Percentiles rank a stretch among this genome's conserved stretches.
phyloP scores from a whole-genome alignment of 2,888 invertebrate genomes.

The Lamproptera curius region DNA sequence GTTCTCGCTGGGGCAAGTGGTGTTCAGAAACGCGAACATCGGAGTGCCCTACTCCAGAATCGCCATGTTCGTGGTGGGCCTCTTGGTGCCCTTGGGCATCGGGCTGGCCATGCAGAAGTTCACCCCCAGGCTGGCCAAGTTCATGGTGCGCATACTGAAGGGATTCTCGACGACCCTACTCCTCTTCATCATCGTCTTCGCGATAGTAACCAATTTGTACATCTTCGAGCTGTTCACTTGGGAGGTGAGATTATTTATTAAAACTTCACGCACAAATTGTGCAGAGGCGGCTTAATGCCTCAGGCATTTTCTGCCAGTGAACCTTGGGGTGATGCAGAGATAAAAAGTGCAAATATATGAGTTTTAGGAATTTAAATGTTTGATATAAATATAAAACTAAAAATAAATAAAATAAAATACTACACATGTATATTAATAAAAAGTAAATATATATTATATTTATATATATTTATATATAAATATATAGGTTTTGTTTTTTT shows the following conservation, averaged over 20 bases:
- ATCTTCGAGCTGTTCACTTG: slow-evolving; percentile 93
- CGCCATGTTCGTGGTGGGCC: slow-evolving; percentile 83
- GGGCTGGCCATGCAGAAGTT: slow-evolving; percentile 81
- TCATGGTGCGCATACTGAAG: slow-evolving; percentile 89
- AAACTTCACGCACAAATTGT: too few species aligned
- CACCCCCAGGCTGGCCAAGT: slow-evolving; percentile 81
- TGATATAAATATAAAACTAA: too few species aligned
- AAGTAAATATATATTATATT: too few species aligned
- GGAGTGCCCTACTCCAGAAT: slow-evolving; percentile 89
- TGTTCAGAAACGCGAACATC: slow-evolving; percentile 85
- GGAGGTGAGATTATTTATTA: slow-evolving; percentile 88
- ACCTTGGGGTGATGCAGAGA: too few species aligned
- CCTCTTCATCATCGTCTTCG: slow-evolving; percentile 90
- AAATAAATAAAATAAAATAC: too few species aligned
- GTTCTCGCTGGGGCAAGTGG: slow-evolving; percentile 88
- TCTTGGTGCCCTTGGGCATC: slow-evolving; percentile 85
- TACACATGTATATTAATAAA: too few species aligned
- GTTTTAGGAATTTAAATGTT: too few species aligned
- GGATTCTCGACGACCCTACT: slow-evolving; percentile 89
- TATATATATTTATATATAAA: too few species aligned
- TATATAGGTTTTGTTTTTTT: too few species aligned
- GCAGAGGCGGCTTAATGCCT: too few species aligned
- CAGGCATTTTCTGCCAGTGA: too few species aligned
- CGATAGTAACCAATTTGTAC: slow-evolving; percentile 92
- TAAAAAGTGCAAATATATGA: too few species aligned